Conservation (phyloP, 2,797 vertebrate genomes). For the Gephyroberyx darwinii region DNA sequence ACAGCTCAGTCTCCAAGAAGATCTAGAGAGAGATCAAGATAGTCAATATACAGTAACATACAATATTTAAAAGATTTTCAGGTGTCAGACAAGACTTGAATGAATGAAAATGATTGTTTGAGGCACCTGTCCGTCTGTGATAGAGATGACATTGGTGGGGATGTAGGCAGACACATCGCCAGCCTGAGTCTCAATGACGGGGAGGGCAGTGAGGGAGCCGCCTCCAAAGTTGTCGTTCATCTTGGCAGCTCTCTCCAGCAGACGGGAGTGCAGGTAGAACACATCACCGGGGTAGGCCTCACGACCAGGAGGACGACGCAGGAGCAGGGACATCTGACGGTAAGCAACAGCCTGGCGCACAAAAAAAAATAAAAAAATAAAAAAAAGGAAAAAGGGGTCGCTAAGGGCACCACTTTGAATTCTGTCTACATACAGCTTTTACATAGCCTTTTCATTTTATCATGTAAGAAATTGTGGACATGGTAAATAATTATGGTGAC, state of each 20-base stretch:
- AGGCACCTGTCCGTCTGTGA: conserved; percentile 96
- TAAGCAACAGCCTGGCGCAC: conserved; percentile 92
- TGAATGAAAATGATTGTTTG: neutral
- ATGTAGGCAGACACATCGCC: conserved; percentile 99
- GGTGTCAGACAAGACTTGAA: neutral
- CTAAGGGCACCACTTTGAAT: neutral
- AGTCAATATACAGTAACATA: neutral
- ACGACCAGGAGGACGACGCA: conserved; percentile 95
- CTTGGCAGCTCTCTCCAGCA: conserved; percentile 97
- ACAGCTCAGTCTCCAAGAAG: conserved; percentile 98
- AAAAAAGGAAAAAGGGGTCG: no score
- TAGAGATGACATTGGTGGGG: conserved; percentile 99
- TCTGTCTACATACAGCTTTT: neutral
- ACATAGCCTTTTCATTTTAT: no score
- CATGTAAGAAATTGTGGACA: no score
- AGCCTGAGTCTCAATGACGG: conserved; percentile 98
- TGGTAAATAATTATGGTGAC: no score
- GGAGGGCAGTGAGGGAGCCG: conserved; percentile 94
- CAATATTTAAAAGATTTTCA: no score
- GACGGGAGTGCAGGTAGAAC: conserved; percentile 98
- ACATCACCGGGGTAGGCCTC: conserved; percentile 98
- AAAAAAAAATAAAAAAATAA: neutral
- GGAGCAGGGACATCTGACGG: conserved; percentile 98
- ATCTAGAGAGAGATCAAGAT: conserved; percentile 80
- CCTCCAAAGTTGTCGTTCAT: conserved; percentile 98